A percentile compares a stretch with the other conserved stretches of the same genome.
Evolutionary conservation across 1,140 invertebrate genomes (phyloP).

Genomic region (Glomeris maerens): DNA sequence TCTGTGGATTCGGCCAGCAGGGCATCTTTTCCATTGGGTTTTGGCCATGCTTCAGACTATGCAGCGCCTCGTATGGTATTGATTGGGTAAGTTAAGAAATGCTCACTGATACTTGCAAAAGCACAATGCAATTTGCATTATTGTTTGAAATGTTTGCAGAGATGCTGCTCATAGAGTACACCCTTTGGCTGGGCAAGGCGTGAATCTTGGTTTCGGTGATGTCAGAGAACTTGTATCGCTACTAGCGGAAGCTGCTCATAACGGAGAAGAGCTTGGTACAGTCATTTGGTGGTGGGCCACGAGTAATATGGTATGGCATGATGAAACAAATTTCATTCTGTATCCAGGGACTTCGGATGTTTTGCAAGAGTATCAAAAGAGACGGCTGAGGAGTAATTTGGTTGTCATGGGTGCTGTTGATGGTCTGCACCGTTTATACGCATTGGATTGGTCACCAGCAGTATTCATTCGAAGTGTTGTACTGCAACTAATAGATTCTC

Average conservation of each 20-base stretch:
- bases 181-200: conserved; percentile 91
- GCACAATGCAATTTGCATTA: background rate
- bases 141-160: conserved; percentile 12
- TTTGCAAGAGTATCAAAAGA: conserved; percentile 68
- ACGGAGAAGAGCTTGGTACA: conserved; percentile 57
- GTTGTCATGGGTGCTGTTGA: conserved; percentile 78
- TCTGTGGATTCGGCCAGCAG: conserved; percentile 44
- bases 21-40: conserved; percentile 79
- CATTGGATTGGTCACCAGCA: conserved; percentile 54
- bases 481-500: conserved; percentile 62
- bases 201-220: conserved; percentile 94
- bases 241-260: conserved; percentile 50
- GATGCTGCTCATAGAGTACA: conserved; percentile 95
- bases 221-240: conserved; percentile 52
- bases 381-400: conserved; percentile 68
- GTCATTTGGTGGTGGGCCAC: background rate
- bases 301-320: background rate
- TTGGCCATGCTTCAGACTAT: conserved; percentile 78
- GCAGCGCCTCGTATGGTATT: conserved; percentile 55
- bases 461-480: conserved; percentile 72
- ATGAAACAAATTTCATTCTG: background rate
- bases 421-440: conserved; percentile 70
- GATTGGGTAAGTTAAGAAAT: conserved; percentile 49
- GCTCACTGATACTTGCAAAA: background rate
- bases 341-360: conserved; percentile 38